Conservation (phyloP, 2,113 vertebrate genomes). For the Lichenostomus cassidix region DNA sequence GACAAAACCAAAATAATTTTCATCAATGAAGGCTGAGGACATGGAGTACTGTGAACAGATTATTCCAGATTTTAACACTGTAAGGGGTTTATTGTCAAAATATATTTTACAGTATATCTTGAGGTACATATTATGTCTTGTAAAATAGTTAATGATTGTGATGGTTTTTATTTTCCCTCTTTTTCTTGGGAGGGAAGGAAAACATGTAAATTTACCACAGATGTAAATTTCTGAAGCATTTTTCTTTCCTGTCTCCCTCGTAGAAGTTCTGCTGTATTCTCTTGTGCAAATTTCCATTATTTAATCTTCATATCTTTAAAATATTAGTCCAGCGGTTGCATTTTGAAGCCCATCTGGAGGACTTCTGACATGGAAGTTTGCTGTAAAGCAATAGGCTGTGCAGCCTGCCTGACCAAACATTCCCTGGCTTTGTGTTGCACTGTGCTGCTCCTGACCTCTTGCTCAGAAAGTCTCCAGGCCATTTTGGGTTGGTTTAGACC, state of each 20-base stretch:
- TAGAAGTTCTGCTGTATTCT: not conserved
- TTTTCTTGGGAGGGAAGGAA: not conserved
- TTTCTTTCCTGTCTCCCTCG: not conserved
- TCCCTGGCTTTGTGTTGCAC: not conserved
- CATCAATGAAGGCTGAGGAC: not conserved
- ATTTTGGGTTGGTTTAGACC: not conserved
- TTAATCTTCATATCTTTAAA: not conserved
- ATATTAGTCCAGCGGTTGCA: not conserved
- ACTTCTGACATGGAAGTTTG: not conserved
- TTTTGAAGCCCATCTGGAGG: not conserved
- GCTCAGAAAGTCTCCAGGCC: not conserved
- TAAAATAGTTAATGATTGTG: not conserved
- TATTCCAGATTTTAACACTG: not conserved
- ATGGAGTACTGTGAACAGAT: not conserved
- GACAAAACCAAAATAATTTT: slow-evolving; percentile 9
- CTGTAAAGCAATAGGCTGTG: not conserved
- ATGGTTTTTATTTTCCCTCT: not conserved
- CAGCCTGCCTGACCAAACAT: rapidly evolving
- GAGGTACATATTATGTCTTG: not conserved
- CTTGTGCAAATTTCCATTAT: not conserved
- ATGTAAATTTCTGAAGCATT: not conserved
- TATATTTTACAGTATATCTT: not conserved
- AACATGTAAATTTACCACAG: not conserved
- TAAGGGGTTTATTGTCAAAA: not conserved
- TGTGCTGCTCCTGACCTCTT: not conserved